phyloP scores from a whole-genome alignment of 1,140 invertebrate species.

The Dendroctonus valens region DNA sequence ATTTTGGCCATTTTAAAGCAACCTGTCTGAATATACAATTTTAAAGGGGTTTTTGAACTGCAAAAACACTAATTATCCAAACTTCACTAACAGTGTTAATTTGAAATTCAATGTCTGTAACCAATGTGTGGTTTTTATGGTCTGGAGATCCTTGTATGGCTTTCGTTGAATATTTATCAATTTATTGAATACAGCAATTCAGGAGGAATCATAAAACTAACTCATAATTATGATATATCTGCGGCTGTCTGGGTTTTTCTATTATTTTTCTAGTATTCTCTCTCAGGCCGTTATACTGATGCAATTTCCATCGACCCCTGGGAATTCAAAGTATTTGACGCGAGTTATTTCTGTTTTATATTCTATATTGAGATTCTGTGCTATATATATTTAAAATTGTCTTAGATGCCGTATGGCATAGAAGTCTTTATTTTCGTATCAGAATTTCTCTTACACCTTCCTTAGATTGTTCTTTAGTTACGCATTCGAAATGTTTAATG shows the following conservation, averaged over 20 bases:
- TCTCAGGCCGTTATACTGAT: too few relatives aligned
- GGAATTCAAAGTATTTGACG: conserved; percentile 31
- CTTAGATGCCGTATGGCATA: conserved; percentile 24
- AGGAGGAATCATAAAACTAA: too few relatives aligned
- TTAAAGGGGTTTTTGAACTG: not conserved
- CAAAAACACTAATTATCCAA: conserved; percentile 4
- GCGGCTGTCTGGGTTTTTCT: too few relatives aligned
- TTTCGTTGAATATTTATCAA: conserved; percentile 21
- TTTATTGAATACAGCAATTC: not conserved
- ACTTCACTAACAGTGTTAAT: conserved; percentile 5
- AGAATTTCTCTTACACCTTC: conserved; percentile 4
- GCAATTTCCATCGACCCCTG: not conserved
- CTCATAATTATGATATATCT: too few relatives aligned
- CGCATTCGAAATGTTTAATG: not conserved
- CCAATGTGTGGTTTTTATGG: conserved; percentile 12
- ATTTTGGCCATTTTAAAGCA: too few relatives aligned
- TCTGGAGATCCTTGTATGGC: conserved; percentile 11
- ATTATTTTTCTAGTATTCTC: too few relatives aligned
- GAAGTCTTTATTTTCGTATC: not conserved
- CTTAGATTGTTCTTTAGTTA: not conserved
- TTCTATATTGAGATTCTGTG: conserved; percentile 33
- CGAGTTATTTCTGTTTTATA: conserved; percentile 37
- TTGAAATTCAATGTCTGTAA: conserved; percentile 9
- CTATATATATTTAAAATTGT: conserved; percentile 36
- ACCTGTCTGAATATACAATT: too few relatives aligned